phyloP scores from a whole-genome alignment of 2,113 vertebrate genomes.

The Tachysurus vachellii region DNA sequence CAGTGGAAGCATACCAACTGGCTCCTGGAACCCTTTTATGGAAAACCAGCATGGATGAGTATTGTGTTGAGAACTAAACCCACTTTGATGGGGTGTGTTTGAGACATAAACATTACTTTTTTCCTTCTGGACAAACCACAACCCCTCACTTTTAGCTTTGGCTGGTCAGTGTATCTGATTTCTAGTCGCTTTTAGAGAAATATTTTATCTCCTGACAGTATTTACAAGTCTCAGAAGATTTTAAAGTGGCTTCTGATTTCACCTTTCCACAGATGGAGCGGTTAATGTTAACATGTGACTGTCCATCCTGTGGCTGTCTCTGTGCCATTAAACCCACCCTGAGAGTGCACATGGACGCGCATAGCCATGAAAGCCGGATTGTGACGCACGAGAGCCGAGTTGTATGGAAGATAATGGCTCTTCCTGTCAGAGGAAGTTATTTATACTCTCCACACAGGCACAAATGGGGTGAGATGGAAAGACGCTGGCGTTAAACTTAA shows the following conservation, averaged over 20 bases:
- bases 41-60: background rate
- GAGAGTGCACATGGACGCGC: conserved; percentile 13
- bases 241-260: background rate
- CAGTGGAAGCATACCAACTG: background rate
- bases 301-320: conserved; percentile 5
- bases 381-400: conserved; percentile 5
- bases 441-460: conserved; percentile 38
- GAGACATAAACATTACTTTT: background rate
- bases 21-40: background rate
- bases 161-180: background rate
- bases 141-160: background rate
- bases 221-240: conserved; percentile 6
- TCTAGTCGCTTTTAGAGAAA: background rate
- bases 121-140: background rate
- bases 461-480: background rate
- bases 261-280: background rate
- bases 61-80: background rate
- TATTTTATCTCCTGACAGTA: conserved; percentile 19
- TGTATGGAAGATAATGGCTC: conserved; percentile 44
- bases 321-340: background rate
- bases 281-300: background rate
- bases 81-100: too few relatives aligned
- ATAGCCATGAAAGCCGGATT: conserved; percentile 15
- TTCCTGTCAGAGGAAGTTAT: conserved; percentile 56
- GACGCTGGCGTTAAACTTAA: background rate